Base-by-base conservation (phyloP, 2,113 vertebrate species). In the Acanthochromis polyacanthus region DNA sequence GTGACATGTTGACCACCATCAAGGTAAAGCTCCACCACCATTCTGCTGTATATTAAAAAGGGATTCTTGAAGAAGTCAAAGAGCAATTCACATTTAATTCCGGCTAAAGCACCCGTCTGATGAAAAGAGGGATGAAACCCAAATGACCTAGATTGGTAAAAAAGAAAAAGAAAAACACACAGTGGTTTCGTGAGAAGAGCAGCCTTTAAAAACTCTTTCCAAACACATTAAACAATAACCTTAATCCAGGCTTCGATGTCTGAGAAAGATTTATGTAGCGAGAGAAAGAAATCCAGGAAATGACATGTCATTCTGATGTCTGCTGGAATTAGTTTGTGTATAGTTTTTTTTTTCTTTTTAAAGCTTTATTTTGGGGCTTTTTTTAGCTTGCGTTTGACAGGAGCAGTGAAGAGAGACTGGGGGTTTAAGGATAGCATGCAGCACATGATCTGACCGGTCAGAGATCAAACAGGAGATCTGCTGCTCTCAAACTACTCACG, bases 211-310 rank as follows among this genome's bases (percentile, higher is more conserved):
- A 79, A 76, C 69, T 5, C 36, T 40, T 59, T 63, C 28, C 19
- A 51, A 58, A 46, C 15, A 5, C n/a, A 71, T 70, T 40, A 65
- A 36, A 79, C 36, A 73, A 59, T 25, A 59, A 61, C 23, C 53
- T 66, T 60, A 82, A 86, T 83, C 77, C 72, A 75, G 20, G 71
- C n/a, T 52, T 25, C n/a, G n/a, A 65, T 19, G 40, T 58, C 51
- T 46, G n/a, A 75, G 22, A 40, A 65, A 65, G 55, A 76, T 52
- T 83, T 38, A 51, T 9, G 15, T 16, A 48, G 19, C 0, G 0
- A 15, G 14, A 43, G 0, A 45, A 70, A 59, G 56, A 38, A 66
- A 66, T 25, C 14, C 14, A 65, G 20, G 45, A 79, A 45, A 55
- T 28, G n/a, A 28, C 32, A 61, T 56, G 64, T 74, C 5, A 63